Conservation (phyloP, 2,113 vertebrate species). For the Pogona vitticeps region DNA sequence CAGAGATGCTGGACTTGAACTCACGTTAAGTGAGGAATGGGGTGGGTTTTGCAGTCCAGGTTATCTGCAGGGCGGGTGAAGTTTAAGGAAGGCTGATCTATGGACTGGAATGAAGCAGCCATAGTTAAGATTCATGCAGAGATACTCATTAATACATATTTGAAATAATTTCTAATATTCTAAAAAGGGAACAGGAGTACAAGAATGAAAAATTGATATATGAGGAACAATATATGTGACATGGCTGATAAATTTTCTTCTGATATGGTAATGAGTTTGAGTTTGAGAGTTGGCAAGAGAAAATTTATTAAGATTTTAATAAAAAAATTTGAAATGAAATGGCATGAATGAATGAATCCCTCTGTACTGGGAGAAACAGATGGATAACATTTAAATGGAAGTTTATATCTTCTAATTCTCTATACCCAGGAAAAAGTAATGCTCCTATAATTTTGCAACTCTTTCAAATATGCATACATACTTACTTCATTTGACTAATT, state of each 20-base stretch:
- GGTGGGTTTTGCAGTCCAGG: no score
- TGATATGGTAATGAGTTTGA: constrained; percentile 67
- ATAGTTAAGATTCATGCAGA: constrained; percentile 20
- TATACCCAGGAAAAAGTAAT: constrained; percentile 24
- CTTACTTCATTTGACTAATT: constrained; percentile 38
- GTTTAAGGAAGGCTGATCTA: neutral
- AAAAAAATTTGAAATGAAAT: constrained; percentile 66
- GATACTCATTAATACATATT: constrained; percentile 41
- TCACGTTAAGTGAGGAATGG: no score
- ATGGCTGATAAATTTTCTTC: constrained; percentile 65
- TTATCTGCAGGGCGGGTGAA: no score
- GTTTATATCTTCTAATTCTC: constrained; percentile 45
- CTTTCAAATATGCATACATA: constrained; percentile 22
- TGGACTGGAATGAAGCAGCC: constrained; percentile 33
- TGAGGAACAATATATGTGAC: constrained; percentile 64
- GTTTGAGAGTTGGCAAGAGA: constrained; percentile 50
- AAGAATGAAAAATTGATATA: constrained; percentile 60
- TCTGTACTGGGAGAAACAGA: constrained; percentile 50
- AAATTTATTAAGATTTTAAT: constrained; percentile 61
- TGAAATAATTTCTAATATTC: constrained; percentile 42
- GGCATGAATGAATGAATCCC: constrained; percentile 44
- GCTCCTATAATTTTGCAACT: constrained; percentile 24
- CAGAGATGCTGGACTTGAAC: no score
- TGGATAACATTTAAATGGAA: constrained; percentile 38
- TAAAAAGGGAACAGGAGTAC: constrained; percentile 51